These are phyloP conservation scores for Channallabes apus DNA, from an alignment of 2,797 vertebrate genomes.

Conservation along the genomic window DNA sequence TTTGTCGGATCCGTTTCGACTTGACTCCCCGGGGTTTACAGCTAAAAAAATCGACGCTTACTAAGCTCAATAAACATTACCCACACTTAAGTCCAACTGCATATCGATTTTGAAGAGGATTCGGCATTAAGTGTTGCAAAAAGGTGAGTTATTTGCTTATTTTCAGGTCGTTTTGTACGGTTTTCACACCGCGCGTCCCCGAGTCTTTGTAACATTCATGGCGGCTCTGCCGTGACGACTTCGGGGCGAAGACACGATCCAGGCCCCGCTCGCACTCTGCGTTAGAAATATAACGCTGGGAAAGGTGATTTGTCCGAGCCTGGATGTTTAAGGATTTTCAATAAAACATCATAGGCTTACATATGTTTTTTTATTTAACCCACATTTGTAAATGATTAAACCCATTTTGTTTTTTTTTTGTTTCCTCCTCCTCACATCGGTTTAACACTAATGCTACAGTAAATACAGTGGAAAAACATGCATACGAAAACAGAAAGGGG, in stretches of 20 bases:
- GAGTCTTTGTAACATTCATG: slow-evolving; percentile 75
- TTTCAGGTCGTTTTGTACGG: slow-evolving; percentile 58
- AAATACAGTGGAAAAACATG: neutral
- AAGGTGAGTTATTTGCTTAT: slow-evolving; percentile 65
- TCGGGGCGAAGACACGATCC: slow-evolving; percentile 64
- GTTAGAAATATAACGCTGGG: neutral
- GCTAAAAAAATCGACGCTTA: slow-evolving; percentile 62
- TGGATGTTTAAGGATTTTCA: neutral
- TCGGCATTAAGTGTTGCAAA: slow-evolving; percentile 37
- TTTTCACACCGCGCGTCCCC: slow-evolving; percentile 70
- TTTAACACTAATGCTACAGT: neutral
- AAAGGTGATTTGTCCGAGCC: neutral
- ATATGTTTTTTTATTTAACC: neutral
- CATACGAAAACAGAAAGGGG: neutral
- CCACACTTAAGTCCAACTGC: slow-evolving; percentile 31
- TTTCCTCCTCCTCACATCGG: neutral
- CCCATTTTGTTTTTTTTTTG: neutral
- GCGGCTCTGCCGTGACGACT: slow-evolving; percentile 75
- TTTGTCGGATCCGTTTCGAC: slow-evolving; percentile 81
- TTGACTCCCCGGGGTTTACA: slow-evolving; percentile 79
- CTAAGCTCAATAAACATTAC: slow-evolving; percentile 50
- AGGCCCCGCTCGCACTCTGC: slow-evolving; percentile 55
- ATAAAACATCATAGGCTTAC: neutral
- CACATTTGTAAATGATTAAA: neutral
- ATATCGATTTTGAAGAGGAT: slow-evolving; percentile 44